Percentiles rank a stretch among this genome's conserved stretches.
phyloP scores from a whole-genome alignment of 2,888 invertebrate genomes.

The Mylabris sibirica region DNA sequence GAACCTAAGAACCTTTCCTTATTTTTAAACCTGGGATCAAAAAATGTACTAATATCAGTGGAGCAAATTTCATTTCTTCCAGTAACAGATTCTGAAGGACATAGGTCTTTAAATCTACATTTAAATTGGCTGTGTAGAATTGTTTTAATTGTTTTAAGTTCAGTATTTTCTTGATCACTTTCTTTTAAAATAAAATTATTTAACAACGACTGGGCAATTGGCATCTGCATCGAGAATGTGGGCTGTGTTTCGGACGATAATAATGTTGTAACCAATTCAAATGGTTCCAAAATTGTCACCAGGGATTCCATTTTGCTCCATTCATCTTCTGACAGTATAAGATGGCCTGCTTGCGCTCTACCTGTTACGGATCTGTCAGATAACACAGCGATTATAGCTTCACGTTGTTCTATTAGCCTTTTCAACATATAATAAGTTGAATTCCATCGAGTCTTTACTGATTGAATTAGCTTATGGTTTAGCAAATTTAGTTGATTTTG shows the following conservation, averaged over 20 bases:
- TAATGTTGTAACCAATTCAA: slow-evolving; percentile 22
- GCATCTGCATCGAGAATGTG: slow-evolving; percentile 25
- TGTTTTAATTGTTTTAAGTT: not conserved
- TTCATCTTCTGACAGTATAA: slow-evolving; percentile 24
- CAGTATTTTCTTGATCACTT: not conserved
- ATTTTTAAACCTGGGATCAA: slow-evolving; percentile 33
- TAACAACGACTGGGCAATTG: slow-evolving; percentile 18
- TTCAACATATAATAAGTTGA: slow-evolving; percentile 18
- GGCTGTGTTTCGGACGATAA: slow-evolving; percentile 20
- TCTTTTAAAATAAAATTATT: slow-evolving; percentile 21
- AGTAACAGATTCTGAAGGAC: not conserved
- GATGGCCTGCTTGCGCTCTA: slow-evolving; percentile 16
- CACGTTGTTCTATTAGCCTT: slow-evolving; percentile 16
- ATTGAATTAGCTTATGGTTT: slow-evolving; percentile 31
- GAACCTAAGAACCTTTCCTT: slow-evolving; percentile 28
- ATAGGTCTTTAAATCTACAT: slow-evolving; percentile 5
- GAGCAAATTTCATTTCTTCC: slow-evolving; percentile 18
- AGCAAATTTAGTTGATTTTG: slow-evolving; percentile 27
- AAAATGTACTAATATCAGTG: slow-evolving; percentile 27
- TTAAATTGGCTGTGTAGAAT: slow-evolving; percentile 7
- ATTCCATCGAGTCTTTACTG: slow-evolving; percentile 37
- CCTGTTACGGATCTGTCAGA: slow-evolving; percentile 20
- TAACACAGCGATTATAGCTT: slow-evolving; percentile 17
- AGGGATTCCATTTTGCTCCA: slow-evolving; percentile 22
- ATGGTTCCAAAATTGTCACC: slow-evolving; percentile 20